A percentile compares a stretch with the other conserved stretches of the same genome.
Conservation (phyloP, 2,888 invertebrate genomes). For the Aelia acuminata region DNA sequence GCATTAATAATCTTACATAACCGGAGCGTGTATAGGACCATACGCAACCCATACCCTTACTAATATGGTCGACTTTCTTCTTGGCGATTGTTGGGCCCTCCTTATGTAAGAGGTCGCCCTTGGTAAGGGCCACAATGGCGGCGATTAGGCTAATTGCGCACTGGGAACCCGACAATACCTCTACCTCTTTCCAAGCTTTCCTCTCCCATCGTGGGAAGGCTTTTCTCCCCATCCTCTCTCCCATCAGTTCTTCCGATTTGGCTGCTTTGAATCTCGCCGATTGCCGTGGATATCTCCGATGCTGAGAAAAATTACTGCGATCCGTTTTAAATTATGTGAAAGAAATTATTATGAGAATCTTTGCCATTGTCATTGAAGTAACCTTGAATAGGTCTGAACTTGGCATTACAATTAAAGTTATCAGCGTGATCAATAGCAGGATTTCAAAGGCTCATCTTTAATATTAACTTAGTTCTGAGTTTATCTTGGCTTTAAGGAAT, state of each 20-base stretch:
- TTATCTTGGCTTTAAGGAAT: too few relatives aligned
- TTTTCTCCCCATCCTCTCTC: neutral
- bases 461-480: too few relatives aligned
- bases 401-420: too few relatives aligned
- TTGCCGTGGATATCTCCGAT: neutral
- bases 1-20: neutral
- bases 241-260: neutral
- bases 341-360: too few relatives aligned
- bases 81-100: neutral
- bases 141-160: constrained; percentile 18
- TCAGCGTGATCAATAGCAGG: too few relatives aligned
- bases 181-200: neutral
- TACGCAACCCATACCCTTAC: neutral
- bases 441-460: too few relatives aligned
- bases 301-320: too few relatives aligned
- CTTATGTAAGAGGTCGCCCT: neutral
- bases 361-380: too few relatives aligned
- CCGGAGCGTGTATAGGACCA: neutral
- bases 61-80: neutral
- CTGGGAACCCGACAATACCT: neutral
- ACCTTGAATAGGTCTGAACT: too few relatives aligned
- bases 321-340: too few relatives aligned
- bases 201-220: constrained; percentile 24
- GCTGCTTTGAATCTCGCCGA: neutral
- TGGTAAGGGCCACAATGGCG: neutral